Evolutionary conservation across 2,113 vertebrate species (phyloP).

Genomic region (Thryonomys swinderianus): DNA sequence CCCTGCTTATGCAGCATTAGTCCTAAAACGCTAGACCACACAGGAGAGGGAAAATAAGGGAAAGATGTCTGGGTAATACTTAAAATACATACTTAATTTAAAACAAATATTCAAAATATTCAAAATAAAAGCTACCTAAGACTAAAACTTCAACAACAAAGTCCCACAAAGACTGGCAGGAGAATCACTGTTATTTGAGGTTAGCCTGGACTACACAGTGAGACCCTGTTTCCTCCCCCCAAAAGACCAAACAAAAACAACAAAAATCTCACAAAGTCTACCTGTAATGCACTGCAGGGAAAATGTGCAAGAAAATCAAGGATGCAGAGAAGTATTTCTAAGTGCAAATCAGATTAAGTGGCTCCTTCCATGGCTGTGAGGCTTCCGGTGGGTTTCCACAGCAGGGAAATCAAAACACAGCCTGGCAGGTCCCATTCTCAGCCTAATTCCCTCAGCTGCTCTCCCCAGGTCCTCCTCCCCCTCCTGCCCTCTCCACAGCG

Average conservation of each 20-base stretch:
- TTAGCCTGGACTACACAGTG: background rate
- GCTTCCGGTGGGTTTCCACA: background rate
- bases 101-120: background rate
- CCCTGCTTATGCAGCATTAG: background rate
- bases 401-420: background rate
- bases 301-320: constrained; percentile 7
- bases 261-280: background rate
- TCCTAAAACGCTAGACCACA: background rate
- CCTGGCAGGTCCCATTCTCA: background rate
- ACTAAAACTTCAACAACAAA: constrained; percentile 21
- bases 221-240: too few relatives aligned
- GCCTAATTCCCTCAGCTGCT: background rate
- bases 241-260: background rate
- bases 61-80: background rate
- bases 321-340: background rate
- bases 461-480: background rate
- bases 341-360: background rate
- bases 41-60: background rate
- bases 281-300: background rate
- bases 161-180: background rate
- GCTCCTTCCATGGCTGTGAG: background rate
- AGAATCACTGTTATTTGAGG: background rate
- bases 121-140: background rate
- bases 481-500: background rate
- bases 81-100: constrained; percentile 24